Percentiles rank a stretch among this genome's conserved stretches.
Conservation (phyloP, 2,113 vertebrate species). For the Sapajus apella region DNA sequence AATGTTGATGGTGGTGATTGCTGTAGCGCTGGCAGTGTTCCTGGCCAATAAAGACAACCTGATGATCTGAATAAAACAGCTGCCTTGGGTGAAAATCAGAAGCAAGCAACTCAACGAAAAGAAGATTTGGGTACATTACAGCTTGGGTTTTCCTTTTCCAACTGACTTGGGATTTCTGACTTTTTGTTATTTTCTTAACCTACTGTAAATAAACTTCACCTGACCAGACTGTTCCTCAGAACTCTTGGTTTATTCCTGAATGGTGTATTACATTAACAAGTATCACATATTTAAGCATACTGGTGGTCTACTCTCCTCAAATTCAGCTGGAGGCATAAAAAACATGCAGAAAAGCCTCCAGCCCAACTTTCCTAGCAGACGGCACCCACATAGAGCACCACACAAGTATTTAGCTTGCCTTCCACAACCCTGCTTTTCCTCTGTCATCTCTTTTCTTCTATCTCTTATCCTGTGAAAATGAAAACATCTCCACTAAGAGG, state of each 20-base stretch:
- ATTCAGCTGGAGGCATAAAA: background rate
- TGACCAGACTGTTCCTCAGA: background rate
- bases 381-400: too few species aligned
- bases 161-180: background rate
- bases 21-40: conserved; percentile 75
- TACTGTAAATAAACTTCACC: conserved; percentile 44
- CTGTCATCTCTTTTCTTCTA: background rate
- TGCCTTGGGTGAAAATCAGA: background rate
- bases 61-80: conserved; percentile 52
- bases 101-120: background rate
- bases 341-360: background rate
- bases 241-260: conserved; percentile 18
- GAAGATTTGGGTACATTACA: background rate
- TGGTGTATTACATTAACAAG: background rate
- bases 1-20: conserved; percentile 72
- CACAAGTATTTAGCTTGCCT: background rate
- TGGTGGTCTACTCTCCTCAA: background rate
- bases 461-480: background rate
- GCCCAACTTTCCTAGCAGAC: background rate
- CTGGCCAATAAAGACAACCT: conserved; percentile 69
- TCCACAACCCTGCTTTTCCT: background rate
- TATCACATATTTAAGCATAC: background rate
- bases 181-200: background rate
- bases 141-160: background rate
- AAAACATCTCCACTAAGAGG: background rate